Evolutionary conservation across 2,888 invertebrate species (phyloP).

Genomic region (Lasioglossum pauxillum): DNA sequence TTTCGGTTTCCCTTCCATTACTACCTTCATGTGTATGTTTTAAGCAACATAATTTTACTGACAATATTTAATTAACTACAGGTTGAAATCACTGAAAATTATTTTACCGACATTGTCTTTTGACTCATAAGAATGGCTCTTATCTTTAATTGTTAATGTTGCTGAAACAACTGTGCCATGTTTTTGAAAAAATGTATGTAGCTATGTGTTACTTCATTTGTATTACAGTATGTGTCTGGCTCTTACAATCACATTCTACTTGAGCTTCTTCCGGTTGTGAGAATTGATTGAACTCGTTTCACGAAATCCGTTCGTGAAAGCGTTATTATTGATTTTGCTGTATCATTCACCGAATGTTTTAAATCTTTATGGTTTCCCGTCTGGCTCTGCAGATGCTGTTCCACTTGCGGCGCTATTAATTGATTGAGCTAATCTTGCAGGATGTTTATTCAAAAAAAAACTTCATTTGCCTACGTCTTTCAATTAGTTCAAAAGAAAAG

Average conservation of each 20-base stretch:
- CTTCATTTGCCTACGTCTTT: not conserved
- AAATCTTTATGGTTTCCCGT: not conserved
- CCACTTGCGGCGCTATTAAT: not conserved
- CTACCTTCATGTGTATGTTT: no score
- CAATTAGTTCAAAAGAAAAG: not conserved
- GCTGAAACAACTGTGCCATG: no score
- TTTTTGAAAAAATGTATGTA: no score
- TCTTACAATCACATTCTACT: not conserved
- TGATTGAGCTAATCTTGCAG: not conserved
- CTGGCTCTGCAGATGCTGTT: not conserved
- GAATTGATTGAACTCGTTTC: not conserved
- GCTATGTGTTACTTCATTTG: no score
- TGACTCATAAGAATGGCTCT: no score
- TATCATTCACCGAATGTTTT: not conserved
- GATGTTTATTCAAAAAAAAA: not conserved
- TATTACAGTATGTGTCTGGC: not conserved
- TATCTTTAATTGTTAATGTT: no score
- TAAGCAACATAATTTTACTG: no score
- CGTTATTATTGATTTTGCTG: not conserved
- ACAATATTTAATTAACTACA: no score
- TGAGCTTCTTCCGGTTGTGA: not conserved
- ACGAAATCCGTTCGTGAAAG: not conserved
- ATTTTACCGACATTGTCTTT: no score
- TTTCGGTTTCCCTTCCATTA: no score
- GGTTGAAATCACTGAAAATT: no score